Evolutionary conservation across 2,888 invertebrate species (phyloP), one percentile per base, ranked within the genome.

Genomic region (Mystacides longicornis): DNA sequence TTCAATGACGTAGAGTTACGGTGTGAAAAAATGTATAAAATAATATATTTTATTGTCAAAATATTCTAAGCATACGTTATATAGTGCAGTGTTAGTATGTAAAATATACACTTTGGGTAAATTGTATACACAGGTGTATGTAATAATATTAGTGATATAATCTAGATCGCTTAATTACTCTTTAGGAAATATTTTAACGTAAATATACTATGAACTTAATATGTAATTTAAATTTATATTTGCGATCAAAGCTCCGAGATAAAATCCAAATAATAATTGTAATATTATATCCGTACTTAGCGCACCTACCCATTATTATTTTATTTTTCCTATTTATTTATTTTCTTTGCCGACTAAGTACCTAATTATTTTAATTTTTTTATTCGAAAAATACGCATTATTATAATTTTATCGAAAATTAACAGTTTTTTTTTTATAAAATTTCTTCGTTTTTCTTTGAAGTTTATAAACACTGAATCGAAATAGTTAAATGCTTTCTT

Each of bases 151-250:
- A n/a, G n/a, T 5, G 21, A 48, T 23, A 48, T 7, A 4, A 48
- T 48, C 48, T 48, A 48, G 23, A 48, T 48, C 22, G 21, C 48
- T 48, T 48, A 48, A 48, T 48, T 48, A 21, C 48, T 11, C 48
- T 23, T 48, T 23, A 48, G 23, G 48, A 23, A 48, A 48, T 48
- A 48, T 48, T 48, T 48, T 48, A 7, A 22, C 23, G 48, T 48
- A 23, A 48, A 48, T 20, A 48, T 21, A 46, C 46, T 20, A 16
- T 48, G 48, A 23, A 48, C 48, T 18, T 48, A 20, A 20, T 48
- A 23, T 48, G 48, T 48, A 48, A 48, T 48, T 48, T 48, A 48
- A 48, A 48, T 48, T 48, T 48, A 23, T 48, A 48, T 48, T 48
- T 48, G 22, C 16, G 22, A 23, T 23, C 21, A 18, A 18, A n/a